Percentiles rank a stretch among this genome's conserved stretches.
phyloP scores from a whole-genome alignment of 1,140 invertebrate genomes.

The Brachionus koreanus region DNA sequence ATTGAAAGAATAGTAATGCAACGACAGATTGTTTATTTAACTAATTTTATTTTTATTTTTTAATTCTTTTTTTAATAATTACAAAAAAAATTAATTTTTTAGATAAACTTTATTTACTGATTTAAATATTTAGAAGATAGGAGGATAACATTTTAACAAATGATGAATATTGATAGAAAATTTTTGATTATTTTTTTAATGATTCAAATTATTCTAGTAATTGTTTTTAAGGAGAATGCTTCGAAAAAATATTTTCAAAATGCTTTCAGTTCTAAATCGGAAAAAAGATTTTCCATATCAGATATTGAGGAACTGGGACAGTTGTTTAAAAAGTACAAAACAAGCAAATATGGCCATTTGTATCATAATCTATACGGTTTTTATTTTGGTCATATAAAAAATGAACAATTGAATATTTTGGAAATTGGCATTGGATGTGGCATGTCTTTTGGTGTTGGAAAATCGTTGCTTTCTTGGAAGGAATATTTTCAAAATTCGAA shows the following conservation, averaged over 20 bases:
- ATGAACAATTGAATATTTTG: neutral
- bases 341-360: neutral
- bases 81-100: too few species aligned
- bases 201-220: neutral
- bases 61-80: too few species aligned
- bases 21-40: too few species aligned
- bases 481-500: neutral
- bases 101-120: too few species aligned
- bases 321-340: neutral
- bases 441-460: neutral
- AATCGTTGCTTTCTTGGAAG: neutral
- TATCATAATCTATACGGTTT: slow-evolving; percentile 5
- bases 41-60: too few species aligned
- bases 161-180: neutral
- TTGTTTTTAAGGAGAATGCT: neutral
- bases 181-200: neutral
- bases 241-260: neutral
- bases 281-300: neutral
- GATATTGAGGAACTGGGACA: neutral
- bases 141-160: too few species aligned
- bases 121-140: too few species aligned
- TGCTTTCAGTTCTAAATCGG: neutral
- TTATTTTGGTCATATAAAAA: neutral
- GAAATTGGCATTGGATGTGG: slow-evolving; percentile 21
- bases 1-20: too few species aligned